Evolutionary conservation across 1,140 invertebrate genomes (phyloP).

Genomic region (Ylistrum balloti): DNA sequence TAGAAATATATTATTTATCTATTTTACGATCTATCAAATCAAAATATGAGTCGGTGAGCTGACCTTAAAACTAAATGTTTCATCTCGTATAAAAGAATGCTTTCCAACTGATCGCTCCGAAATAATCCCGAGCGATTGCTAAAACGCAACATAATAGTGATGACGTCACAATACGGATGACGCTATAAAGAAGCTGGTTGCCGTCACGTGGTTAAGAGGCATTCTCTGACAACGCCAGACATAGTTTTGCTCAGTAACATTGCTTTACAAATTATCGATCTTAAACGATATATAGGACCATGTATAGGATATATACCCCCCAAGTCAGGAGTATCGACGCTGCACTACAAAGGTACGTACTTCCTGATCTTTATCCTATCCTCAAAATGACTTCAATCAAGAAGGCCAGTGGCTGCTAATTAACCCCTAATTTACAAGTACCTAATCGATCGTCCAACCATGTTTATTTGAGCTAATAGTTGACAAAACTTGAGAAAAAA

Average conservation of each 20-base stretch:
- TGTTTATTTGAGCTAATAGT: too few species aligned
- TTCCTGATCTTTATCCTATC: too few species aligned
- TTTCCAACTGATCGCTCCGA: background rate
- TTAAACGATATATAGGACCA: background rate
- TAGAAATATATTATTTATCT: too few species aligned
- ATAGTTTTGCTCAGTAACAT: background rate
- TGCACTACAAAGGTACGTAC: background rate
- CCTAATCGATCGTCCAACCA: too few species aligned
- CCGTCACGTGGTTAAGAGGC: background rate
- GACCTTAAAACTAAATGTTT: too few species aligned
- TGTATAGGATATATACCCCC: background rate
- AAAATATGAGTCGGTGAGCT: too few species aligned
- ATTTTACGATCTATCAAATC: too few species aligned
- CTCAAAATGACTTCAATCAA: too few species aligned
- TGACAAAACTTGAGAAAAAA: too few species aligned
- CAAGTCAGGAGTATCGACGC: background rate
- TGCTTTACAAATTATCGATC: background rate
- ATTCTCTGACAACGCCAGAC: background rate
- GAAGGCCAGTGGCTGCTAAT: too few species aligned
- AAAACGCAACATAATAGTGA: background rate
- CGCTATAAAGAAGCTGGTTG: background rate
- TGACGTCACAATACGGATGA: background rate
- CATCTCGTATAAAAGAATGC: too few species aligned
- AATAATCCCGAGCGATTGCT: background rate
- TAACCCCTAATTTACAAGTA: too few species aligned